Evolutionary conservation across 2,113 vertebrate species (phyloP), one percentile per base, ranked within the genome.

Genomic region (Tachycineta bicolor): DNA sequence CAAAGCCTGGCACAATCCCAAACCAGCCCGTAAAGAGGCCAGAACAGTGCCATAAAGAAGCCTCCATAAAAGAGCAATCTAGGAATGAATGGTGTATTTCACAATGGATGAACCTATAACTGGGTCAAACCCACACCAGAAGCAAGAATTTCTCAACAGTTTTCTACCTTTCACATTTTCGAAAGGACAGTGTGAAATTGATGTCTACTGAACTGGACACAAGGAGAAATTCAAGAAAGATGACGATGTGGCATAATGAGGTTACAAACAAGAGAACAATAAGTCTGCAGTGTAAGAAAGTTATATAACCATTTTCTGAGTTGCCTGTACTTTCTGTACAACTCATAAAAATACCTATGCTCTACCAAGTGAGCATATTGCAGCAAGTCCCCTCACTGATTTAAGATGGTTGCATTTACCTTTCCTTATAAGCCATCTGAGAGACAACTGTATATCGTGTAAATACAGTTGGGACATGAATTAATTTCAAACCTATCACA

Each of bases 401-500:
- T 95, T 44, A 87, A 75, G 55, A 83, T 1, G 11, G 34, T 31
- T 70, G 82, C 46, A 28, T 69, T 96, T 97, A 89, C 89, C 83
- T 87, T 92, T 86, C 81, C 43, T 58, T 92, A 69, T 33, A 75
- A 92, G 92, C 59, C 91, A 73, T 83, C 80, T 78, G 93, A 74
- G 47, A 97, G 93, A 97, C 94, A 96, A 96, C 33, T 52, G 68
- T 71, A 69, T 79, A 93, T 68, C 80, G 89, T 95, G 56, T 94
- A 95, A 96, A 97, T 89, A 70, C 82, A 95, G 90, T 46, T 64
- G 89, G 85, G 83, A 74, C 44, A 86, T 18, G 75, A 94, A 98
- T 98, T 97, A 97, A 98, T 98, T 97, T 97, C 94, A 97, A 97
- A 97, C 91, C 87, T 95, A 95, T 98, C 96, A 96, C 91, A 91